Evolutionary conservation across 2,113 vertebrate genomes (phyloP), one percentile per base, ranked within the genome.

Genomic region (Anolis sagrei): DNA sequence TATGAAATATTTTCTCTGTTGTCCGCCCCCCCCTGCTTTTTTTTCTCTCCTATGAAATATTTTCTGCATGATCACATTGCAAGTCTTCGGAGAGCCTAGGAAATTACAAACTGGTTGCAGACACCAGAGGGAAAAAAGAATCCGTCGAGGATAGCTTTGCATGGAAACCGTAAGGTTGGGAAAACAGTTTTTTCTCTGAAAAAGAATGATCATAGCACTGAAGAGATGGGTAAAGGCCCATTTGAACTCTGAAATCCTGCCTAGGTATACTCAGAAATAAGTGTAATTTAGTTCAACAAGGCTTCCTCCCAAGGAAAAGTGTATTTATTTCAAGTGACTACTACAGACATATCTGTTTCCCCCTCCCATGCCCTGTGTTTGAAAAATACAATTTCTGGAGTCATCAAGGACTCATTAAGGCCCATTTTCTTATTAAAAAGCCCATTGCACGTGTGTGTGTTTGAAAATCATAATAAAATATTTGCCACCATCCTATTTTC

Each of bases 71-170:
- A 58, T 23, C 54, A 61, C 21, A 87, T 93, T 93, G 94, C 91
- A 86, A 89, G 90, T 90, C 93, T 94, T 92, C 89, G 91, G 90
- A 86, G 92, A 87, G 91, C 91, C 86, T 2, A 76, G 90, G 90
- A 87, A 94, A 94, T 95, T 95, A 94, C 93, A 92, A 94, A 94
- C 93, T 92, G 89, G 83, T 89, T 89, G 82, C 1, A 89, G 87
- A 88, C 86, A 87, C 89, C 39, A 44, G 83, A 34, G 62, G 82
- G 77, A 88, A 27, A 76, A 75, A 81, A 90, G 87, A 76, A 83
- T 86, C 19, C 4, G 27, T 54, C 49, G 80, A 83, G 91, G 79
- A 44, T 84, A 87, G 76, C 88, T 36, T 72, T n/a, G 27, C 70
- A 78, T 82, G 62, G 79, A 1, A 87, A 89, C 69, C 84, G 68